Conservation (phyloP, 2,113 vertebrate species). For the Scophthalmus maximus region DNA sequence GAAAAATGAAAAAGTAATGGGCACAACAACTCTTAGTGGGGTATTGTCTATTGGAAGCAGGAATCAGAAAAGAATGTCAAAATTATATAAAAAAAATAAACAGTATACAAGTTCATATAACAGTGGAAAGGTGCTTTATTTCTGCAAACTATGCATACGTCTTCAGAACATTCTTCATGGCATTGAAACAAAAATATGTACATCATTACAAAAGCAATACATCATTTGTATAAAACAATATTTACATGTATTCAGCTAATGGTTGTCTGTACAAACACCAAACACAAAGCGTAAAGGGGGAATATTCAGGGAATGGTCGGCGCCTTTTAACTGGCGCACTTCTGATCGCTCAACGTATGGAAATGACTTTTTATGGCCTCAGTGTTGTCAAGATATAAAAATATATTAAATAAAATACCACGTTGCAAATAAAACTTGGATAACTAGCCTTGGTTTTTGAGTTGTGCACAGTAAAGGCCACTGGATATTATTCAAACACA, state of each 20-base stretch:
- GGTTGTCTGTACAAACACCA: conserved; percentile 65
- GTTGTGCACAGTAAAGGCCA: conserved; percentile 69
- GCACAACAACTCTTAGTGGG: too few relatives aligned
- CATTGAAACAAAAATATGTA: conserved; percentile 61
- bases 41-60: too few relatives aligned
- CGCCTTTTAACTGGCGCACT: conserved; percentile 37
- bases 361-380: neutral
- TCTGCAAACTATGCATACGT: conserved; percentile 66
- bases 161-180: conserved; percentile 61
- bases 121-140: conserved; percentile 77
- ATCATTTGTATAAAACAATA: conserved; percentile 76
- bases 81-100: too few relatives aligned
- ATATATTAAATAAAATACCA: conserved; percentile 14
- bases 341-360: conserved; percentile 28
- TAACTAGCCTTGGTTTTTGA: conserved; percentile 28
- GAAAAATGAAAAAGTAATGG: too few relatives aligned
- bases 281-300: conserved; percentile 29
- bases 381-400: conserved; percentile 35
- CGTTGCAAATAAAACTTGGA: conserved; percentile 27
- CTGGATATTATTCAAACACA: conserved; percentile 55
- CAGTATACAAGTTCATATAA: too few relatives aligned
- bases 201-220: conserved; percentile 74
- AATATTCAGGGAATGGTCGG: conserved; percentile 47
- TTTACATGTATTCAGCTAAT: conserved; percentile 63
- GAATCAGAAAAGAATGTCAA: too few relatives aligned